Conservation (phyloP, 2,888 invertebrate genomes). For the Homarus gammarus region DNA sequence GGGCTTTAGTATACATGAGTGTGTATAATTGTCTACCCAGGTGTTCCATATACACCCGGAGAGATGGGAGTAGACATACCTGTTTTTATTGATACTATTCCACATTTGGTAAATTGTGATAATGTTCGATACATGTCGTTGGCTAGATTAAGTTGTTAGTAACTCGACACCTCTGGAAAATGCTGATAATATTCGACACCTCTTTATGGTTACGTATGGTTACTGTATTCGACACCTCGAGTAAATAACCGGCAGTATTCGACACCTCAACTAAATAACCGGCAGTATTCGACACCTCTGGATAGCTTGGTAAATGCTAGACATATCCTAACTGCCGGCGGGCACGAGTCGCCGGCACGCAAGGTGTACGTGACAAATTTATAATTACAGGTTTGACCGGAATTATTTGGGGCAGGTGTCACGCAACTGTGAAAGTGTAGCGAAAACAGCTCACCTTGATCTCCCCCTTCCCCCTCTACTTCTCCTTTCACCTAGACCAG, state of each 20-base stretch:
- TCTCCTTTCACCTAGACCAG: background rate
- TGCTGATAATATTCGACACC: background rate
- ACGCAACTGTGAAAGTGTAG: background rate
- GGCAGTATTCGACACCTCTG: slow-evolving; percentile 11
- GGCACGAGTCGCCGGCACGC: background rate
- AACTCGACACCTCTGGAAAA: background rate
- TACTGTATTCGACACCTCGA: background rate
- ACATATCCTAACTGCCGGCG: background rate
- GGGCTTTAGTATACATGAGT: no score
- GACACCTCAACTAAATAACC: background rate
- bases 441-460: background rate
- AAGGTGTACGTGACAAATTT: slow-evolving; percentile 4
- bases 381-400: background rate
- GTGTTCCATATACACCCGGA: no score
- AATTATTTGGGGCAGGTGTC: background rate
- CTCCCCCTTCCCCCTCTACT: background rate
- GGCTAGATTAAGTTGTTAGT: no score
- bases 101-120: no score
- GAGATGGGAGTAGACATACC: no score
- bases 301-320: slow-evolving; percentile 3
- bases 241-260: background rate
- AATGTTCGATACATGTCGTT: background rate
- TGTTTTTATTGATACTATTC: no score
- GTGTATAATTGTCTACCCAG: no score
- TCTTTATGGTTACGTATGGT: no score